Evolutionary conservation across 2,113 vertebrate genomes (phyloP).

Genomic region (Podarcis muralis): DNA sequence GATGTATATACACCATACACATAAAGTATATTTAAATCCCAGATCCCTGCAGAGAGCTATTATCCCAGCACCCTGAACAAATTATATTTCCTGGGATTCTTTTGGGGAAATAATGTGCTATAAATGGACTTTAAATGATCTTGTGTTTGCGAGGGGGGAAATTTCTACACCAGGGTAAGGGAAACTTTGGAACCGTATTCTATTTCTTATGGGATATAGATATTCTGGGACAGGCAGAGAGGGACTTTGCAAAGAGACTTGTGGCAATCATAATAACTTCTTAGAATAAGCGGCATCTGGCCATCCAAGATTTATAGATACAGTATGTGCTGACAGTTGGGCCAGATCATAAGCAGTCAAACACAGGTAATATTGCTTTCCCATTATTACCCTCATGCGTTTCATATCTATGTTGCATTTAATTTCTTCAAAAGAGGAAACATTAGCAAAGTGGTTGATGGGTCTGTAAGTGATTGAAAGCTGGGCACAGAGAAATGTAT

Average conservation of each 20-base stretch:
- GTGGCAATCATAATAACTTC: not conserved
- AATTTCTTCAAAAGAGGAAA: constrained; percentile 41
- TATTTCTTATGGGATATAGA: not conserved
- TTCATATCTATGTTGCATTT: constrained; percentile 4
- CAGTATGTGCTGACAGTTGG: constrained; percentile 28
- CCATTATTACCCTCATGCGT: constrained; percentile 41
- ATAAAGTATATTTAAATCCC: too few species aligned
- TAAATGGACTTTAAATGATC: not conserved
- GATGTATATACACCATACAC: too few species aligned
- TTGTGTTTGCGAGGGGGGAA: not conserved
- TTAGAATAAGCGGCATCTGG: not conserved
- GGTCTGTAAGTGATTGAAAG: constrained; percentile 45
- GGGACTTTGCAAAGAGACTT: too few species aligned
- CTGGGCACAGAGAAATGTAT: constrained; percentile 61
- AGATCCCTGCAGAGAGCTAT: too few species aligned
- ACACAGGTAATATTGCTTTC: constrained; percentile 38
- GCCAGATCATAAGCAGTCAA: constrained; percentile 22
- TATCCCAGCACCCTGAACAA: too few species aligned
- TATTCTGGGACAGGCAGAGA: not conserved
- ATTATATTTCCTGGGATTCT: too few species aligned
- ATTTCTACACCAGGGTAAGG: not conserved
- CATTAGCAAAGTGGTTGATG: constrained; percentile 17
- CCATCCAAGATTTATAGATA: not conserved
- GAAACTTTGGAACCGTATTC: not conserved
- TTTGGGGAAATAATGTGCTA: too few species aligned